Conservation (phyloP, 2,113 vertebrate species). For the Halcyon malimbica region DNA sequence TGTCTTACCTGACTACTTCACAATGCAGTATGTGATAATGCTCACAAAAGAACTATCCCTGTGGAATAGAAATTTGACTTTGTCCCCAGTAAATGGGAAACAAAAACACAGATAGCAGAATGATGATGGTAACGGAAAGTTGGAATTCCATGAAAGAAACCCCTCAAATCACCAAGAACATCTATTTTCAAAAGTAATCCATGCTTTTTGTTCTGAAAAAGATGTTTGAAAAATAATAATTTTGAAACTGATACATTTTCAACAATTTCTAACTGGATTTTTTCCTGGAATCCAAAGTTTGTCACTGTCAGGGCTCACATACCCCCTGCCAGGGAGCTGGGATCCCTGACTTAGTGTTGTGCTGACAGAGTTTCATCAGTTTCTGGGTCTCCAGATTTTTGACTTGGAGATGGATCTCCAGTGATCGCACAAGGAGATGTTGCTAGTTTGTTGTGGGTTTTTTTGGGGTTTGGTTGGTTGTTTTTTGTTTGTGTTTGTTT, state of each 20-base stretch:
- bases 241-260: neutral
- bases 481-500: neutral
- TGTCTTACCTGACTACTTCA: neutral
- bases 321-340: too few species aligned
- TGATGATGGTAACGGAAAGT: neutral
- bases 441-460: too few species aligned
- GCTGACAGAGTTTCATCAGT: neutral
- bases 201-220: neutral
- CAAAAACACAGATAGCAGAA: neutral
- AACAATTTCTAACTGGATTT: neutral
- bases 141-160: neutral
- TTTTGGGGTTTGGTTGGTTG: too few species aligned
- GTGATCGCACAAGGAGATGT: neutral
- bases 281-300: neutral
- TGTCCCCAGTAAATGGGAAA: neutral
- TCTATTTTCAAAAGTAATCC: neutral
- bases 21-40: neutral
- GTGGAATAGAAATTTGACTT: neutral
- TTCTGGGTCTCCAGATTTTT: neutral
- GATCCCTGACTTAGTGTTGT: neutral
- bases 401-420: neutral
- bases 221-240: neutral
- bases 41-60: neutral
- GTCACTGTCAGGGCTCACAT: neutral
- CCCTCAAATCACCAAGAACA: neutral